These are phyloP conservation scores for Scaptomyza montana DNA, from an alignment of 1,140 invertebrate genomes.

Conservation along the genomic window DNA sequence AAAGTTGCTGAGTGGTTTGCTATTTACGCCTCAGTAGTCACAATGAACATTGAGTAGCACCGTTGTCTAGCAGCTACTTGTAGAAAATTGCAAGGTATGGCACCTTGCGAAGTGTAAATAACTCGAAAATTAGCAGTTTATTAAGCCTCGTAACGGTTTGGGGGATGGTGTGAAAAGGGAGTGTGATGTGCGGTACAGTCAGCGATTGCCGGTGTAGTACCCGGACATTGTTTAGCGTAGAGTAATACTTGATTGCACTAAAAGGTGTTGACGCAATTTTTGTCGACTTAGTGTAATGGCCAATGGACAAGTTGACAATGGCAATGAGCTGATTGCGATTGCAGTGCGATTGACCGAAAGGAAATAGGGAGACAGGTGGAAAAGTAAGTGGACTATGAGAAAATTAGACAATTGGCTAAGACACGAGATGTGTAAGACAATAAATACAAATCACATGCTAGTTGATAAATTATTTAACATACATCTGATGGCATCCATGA, in stretches of 20 bases:
- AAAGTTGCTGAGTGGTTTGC: constrained; percentile 22
- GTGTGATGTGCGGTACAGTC: not conserved
- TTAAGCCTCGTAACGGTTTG: constrained; percentile 70
- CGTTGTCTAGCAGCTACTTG: constrained; percentile 38
- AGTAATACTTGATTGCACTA: constrained; percentile 59
- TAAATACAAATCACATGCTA: not conserved
- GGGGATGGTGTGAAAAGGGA: not conserved
- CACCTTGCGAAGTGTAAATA: constrained; percentile 66
- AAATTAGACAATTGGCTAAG: not conserved
- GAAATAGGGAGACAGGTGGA: not conserved
- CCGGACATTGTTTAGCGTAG: constrained; percentile 10
- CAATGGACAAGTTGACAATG: constrained; percentile 35
- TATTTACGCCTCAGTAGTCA: constrained; percentile 36
- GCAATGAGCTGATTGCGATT: constrained; percentile 34
- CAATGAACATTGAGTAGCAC: constrained; percentile 67
- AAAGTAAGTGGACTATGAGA: not conserved
- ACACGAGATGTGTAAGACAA: not conserved
- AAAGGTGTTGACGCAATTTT: constrained; percentile 61
- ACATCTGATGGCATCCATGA: too few relatives aligned
- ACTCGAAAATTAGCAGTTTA: constrained; percentile 79
- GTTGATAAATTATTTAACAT: too few relatives aligned
- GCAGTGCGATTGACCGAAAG: constrained; percentile 4
- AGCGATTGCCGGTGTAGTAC: constrained; percentile 52
- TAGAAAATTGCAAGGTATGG: constrained; percentile 52
- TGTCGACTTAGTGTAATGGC: constrained; percentile 64